These are phyloP conservation scores for Hemibagrus wyckioides DNA, from an alignment of 2,113 vertebrate species.

Conservation along the genomic window DNA sequence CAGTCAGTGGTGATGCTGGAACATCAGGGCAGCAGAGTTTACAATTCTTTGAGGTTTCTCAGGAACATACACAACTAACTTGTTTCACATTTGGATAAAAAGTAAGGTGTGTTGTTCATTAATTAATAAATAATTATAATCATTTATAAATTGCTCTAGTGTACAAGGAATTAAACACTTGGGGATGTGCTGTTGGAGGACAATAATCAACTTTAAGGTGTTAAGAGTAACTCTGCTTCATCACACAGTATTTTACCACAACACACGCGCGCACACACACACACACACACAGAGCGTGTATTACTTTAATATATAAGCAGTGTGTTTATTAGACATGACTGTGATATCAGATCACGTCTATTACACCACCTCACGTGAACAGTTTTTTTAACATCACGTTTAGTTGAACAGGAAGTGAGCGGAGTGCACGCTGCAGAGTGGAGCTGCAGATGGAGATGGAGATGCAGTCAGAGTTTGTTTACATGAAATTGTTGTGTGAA, in stretches of 20 bases:
- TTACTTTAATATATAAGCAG: not conserved
- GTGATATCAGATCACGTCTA: constrained; percentile 9
- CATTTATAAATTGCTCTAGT: not conserved
- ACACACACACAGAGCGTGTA: not conserved
- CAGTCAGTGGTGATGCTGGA: no score
- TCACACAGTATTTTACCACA: no score
- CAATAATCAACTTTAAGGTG: no score
- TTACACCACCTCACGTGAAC: not conserved
- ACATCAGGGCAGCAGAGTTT: no score
- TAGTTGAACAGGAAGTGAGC: constrained; percentile 41
- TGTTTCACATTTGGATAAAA: not conserved
- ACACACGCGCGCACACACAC: not conserved
- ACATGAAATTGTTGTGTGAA: constrained; percentile 75
- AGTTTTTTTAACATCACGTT: not conserved
- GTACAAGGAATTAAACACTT: not conserved
- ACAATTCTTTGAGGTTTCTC: no score
- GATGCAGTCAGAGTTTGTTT: constrained; percentile 62
- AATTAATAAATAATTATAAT: not conserved
- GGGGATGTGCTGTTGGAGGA: not conserved
- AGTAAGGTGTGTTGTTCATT: not conserved
- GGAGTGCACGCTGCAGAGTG: constrained; percentile 59
- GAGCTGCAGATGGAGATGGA: constrained; percentile 29
- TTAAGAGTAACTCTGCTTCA: not conserved
- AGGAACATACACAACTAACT: not conserved
- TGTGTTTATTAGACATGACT: not conserved